Base-by-base conservation (phyloP, 2,888 invertebrate genomes). In the Dione vanillae region DNA sequence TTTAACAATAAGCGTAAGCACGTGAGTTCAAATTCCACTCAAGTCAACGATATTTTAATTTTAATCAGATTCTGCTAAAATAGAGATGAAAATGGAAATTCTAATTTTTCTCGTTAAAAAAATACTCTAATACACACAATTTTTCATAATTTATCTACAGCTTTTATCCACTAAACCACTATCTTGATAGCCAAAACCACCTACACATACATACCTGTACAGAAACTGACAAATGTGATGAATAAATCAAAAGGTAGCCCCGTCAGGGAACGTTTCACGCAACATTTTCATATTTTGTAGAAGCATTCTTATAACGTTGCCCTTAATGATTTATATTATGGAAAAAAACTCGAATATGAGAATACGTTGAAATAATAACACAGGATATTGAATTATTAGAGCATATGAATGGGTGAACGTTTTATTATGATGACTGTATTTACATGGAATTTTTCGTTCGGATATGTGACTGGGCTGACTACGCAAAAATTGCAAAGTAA, bases 161-260 rank as follows among this genome's bases (percentile, higher is more conserved):
- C n/a, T n/a, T n/a, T n/a, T n/a, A n/a, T n/a, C n/a, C n/a, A n/a
- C n/a, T n/a, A n/a, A n/a, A n/a, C 27, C n/a, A 61, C 43, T 43
- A 43, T 27, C 59, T 27, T 61, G 37, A 64, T 49, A 64, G 49
- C 19, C 19, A 35, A n/a, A 14, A 41, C 16, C 20, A 27, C 19
- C 3, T 47, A 12, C 43, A 47, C 41, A 27, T 58, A 58, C 35
- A 14, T 41, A 19, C 51, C 43, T 41, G 11, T 59, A 19, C 52
- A 20, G 52, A 66, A 61, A 69, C 45, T 88, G 87, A 91, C 88
- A 87, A 91, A 91, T 91, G 85, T 81, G 78, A 73, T 76, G 75
- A 80, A 87, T 90, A 86, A 86, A 90, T 91, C 89, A 87, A 82
- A 86, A 54, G 37, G 83, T 80, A 81, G 79, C 79, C 78, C 77